Base-by-base conservation (phyloP, 92 coral and sea anemone genomes). In the Scolanthus callimorphus region DNA sequence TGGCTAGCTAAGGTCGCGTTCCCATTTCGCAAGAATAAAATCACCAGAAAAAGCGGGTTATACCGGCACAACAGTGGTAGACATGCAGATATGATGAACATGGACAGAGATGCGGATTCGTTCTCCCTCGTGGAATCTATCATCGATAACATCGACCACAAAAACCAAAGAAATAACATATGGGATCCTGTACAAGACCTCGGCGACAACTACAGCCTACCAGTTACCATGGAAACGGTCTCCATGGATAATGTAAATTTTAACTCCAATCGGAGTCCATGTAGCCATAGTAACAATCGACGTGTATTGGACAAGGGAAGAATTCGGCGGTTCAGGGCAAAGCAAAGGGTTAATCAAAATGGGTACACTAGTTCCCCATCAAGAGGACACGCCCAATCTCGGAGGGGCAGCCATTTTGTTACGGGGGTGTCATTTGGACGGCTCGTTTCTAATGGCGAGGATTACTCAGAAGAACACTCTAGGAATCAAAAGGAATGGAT, bases 1-100 rank as follows among this genome's bases (percentile, higher is more conserved):
- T 88, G 97, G 96, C 28, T 85, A 25, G 74, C 88, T 1, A 76
- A 92, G 9, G 45, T 91, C 31, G 92, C 83, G 3, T 80, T 91
- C 26, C 94, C 86, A 6, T 56, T 39, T 49, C 65, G 76, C 11
- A 64, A 83, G 45, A 65, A 76, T 12, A 64, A 83, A 49, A 70
- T 70, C 3, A 34, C 43, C 9, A 6, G 9, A 6, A 6, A 34
- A 6, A 15, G 15, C 6, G 43, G 43, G 15, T n/a, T n/a, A n/a
- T n/a, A n/a, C n/a, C n/a, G n/a, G n/a, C n/a, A n/a, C n/a, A n/a
- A n/a, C n/a, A n/a, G n/a, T n/a, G n/a, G n/a, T n/a, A 6, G 41
- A 15, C 4, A 10, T 9, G 52, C 8, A 19, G 23, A 46, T 20
- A 9, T 4, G 8, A 4, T 10, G 30, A 17, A 23, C 43, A 64